These are phyloP conservation scores for Drosophila tsacasi DNA, from an alignment of 1,140 invertebrate species.

Conservation along the genomic window DNA sequence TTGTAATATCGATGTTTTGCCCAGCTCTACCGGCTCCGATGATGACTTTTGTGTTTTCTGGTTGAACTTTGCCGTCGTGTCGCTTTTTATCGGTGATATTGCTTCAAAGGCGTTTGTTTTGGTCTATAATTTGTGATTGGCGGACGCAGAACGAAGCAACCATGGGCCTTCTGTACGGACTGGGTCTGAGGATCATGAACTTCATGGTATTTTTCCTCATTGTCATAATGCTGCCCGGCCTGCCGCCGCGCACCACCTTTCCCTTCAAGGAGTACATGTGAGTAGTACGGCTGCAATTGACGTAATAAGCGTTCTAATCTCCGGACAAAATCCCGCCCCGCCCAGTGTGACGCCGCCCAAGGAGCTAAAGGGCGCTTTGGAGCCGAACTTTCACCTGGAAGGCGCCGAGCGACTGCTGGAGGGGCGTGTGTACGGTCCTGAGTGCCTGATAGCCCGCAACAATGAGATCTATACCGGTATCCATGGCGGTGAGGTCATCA, in stretches of 20 bases:
- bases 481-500: conserved; percentile 89
- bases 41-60: conserved; percentile 68
- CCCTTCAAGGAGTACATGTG: conserved; percentile 79
- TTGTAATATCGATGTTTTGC: conserved; percentile 13
- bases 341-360: conserved; percentile 73
- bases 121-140: conserved; percentile 15
- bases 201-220: conserved; percentile 83
- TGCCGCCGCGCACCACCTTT: conserved; percentile 83
- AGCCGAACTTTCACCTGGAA: conserved; percentile 88
- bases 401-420: conserved; percentile 87
- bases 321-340: background rate
- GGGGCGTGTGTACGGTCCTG: conserved; percentile 89
- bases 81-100: conserved; percentile 56
- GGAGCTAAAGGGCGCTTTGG: conserved; percentile 87
- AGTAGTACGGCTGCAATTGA: conserved; percentile 48
- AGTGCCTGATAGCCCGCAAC: conserved; percentile 88
- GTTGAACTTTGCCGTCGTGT: conserved; percentile 80
- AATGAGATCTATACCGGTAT: conserved; percentile 89
- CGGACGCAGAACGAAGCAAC: conserved; percentile 16
- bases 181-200: conserved; percentile 77
- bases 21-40: conserved; percentile 59
- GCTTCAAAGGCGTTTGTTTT: conserved; percentile 25
- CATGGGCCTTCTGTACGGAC: conserved; percentile 74
- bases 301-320: conserved; percentile 25
- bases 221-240: conserved; percentile 70